phyloP scores from a whole-genome alignment of 2,888 invertebrate species.

The Caenorhabditis sinica region DNA sequence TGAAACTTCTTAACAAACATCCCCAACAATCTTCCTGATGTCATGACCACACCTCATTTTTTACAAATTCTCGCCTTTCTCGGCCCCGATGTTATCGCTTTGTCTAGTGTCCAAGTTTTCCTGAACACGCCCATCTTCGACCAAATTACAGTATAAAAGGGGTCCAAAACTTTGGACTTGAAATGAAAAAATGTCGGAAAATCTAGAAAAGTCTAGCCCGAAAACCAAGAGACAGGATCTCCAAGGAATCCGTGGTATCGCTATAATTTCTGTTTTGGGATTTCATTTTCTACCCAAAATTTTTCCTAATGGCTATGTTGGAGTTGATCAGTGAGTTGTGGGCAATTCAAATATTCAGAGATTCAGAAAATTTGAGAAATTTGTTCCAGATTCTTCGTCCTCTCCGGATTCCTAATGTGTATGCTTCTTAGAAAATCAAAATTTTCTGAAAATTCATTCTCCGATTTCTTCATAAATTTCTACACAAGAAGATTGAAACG shows the following conservation, averaged over 20 bases:
- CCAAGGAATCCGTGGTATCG: conserved; percentile 1
- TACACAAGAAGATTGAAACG: not conserved
- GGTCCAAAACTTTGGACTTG: too few species aligned
- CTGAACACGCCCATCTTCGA: too few species aligned
- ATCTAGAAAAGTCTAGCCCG: too few species aligned
- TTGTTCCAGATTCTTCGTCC: conserved; percentile 7
- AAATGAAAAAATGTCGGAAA: too few species aligned
- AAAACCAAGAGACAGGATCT: not conserved
- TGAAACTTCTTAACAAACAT: too few species aligned
- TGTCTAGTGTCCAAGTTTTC: too few species aligned
- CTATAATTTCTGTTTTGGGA: not conserved
- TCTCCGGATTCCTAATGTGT: conserved; percentile 15
- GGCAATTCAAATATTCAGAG: not conserved
- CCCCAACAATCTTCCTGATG: too few species aligned
- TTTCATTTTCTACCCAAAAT: not conserved
- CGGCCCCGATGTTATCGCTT: too few species aligned
- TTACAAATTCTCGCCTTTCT: too few species aligned
- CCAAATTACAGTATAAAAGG: too few species aligned
- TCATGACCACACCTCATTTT: too few species aligned
- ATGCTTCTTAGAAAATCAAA: not conserved
- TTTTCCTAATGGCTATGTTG: conserved; percentile 12
- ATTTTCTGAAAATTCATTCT: not conserved
- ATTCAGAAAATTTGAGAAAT: not conserved
- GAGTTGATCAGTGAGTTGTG: conserved; percentile 14
- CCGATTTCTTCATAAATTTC: not conserved